Base-by-base conservation (phyloP, 2,888 invertebrate genomes). In the Apocheima hispidaria region DNA sequence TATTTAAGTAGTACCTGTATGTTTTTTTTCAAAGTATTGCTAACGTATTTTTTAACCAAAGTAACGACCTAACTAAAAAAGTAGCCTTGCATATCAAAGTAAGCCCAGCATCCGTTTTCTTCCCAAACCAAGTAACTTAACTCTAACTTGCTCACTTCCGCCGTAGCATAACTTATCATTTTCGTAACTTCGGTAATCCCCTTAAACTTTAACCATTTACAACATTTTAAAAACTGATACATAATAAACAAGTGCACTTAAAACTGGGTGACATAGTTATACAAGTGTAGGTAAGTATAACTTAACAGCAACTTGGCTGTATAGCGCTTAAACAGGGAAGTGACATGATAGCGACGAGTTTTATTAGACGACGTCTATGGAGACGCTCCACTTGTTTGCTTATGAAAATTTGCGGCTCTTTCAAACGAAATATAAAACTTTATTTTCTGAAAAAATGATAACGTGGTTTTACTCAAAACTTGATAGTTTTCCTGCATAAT, bases 191-290 rank as follows among this genome's bases (percentile, higher is more conserved):
- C n/a, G 23, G 35, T 57, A 63, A 65, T 56, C 41, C 20, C 51
- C 54, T 46, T 46, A 56, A 55, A 60, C 57, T 61, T 64, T 69
- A 50, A 69, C 51, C 65, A 69, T 66, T 69, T 65, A 69, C 57
- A 53, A 41, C 50, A 65, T 67, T 67, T 69, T 69, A 65, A 69
- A 69, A 68, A 68, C 60, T 38, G 63, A 65, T 66, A 69, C 66
- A 71, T 71, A 67, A 69, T 69, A 67, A 66, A 67, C 61, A 70
- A 41, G 35, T 61, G 64, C 60, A 67, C 67, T 69, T 70, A 57
- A 23, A 65, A 67, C 65, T 67, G 63, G 67, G 70, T 65, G 69
- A 71, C 70, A 71, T 67, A 71, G 69, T 70, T 70, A 66, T 54
- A 62, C 40, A 56, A 62, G 61, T 55, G 16, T 48, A 49, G 40